Evolutionary conservation across 2,888 invertebrate genomes (phyloP), one percentile per base, ranked within the genome.

Genomic region (Thereva nobilitata): DNA sequence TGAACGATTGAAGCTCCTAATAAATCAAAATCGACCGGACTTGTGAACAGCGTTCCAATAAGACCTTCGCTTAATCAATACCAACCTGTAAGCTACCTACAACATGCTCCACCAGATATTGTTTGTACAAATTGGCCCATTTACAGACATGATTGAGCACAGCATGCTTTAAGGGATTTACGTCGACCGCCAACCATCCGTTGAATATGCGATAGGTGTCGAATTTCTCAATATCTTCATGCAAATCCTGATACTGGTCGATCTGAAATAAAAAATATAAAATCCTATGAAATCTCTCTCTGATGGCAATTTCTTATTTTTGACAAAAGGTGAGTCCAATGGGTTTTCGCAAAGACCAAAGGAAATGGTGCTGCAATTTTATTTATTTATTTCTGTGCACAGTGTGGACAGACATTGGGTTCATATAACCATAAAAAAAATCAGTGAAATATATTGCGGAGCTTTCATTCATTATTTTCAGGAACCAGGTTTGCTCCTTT

Each of bases 71-170:
- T 10, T 12, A 47, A 7, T 50, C 34, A 12, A 8, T 50, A 55
- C 41, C 55, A 64, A 89, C 91, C 88, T 89, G 72, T 84, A 80
- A 68, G 4, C 76, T 75, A 57, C 76, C 86, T 55, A 89, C 87
- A 0, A 96, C 95, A 71, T 89, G 87, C 73, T 93, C 87, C 71
- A 92, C 89, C 7, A 97, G 84, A 82, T 95, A 89, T 74, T 90
- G 87, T 75, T 95, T 95, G 76, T 91, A 93, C 72, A 95, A 84
- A 76, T 91, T 90, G 66, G 92, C 89, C 95, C 96, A 96, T 75
- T 92, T 90, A 77, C 91, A 90, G 68, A 95, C 87, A 35, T 88
- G 87, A 77, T 92, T 92, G 70, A 95, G 84, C 12, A 97, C 87
- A 0, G 88, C 86, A 74, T 91, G 90, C 73, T 94, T 91, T 72